Evolutionary conservation across 1,140 invertebrate species (phyloP).

Genomic region (Microplitis demolitor): DNA sequence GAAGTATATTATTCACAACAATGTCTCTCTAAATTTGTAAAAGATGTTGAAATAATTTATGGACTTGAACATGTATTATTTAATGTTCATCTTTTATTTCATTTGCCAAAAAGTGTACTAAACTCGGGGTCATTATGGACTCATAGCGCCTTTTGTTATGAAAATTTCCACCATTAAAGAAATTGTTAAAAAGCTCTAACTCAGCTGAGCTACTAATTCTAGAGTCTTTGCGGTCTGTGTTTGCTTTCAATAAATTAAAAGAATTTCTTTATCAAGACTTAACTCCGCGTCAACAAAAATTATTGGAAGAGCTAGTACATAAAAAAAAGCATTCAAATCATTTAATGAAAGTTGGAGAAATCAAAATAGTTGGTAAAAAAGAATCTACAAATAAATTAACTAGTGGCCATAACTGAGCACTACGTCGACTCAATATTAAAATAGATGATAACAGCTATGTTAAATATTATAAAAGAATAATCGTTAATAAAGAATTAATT

Average conservation of each 20-base stretch:
- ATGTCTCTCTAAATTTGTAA: constrained; percentile 35
- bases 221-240: constrained; percentile 5
- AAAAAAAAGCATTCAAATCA: background rate
- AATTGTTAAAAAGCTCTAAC: constrained; percentile 26
- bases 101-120: constrained; percentile 26
- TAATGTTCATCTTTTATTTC: constrained; percentile 37
- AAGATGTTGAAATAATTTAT: constrained; percentile 32
- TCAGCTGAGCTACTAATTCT: constrained; percentile 15
- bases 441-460: too few relatives aligned
- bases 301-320: background rate
- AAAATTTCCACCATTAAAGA: constrained; percentile 26
- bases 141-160: constrained; percentile 30
- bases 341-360: too few relatives aligned
- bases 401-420: too few relatives aligned
- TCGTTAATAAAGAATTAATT: constrained; percentile 12
- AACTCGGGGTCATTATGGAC: constrained; percentile 35
- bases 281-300: background rate
- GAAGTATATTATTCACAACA: constrained; percentile 27
- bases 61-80: constrained; percentile 29
- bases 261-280: constrained; percentile 1
- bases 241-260: constrained; percentile 9
- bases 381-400: too few relatives aligned
- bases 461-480: background rate
- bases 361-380: too few relatives aligned
- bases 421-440: too few relatives aligned